phyloP scores from a whole-genome alignment of 2,113 vertebrate genomes.

The Vireo altiloquus region DNA sequence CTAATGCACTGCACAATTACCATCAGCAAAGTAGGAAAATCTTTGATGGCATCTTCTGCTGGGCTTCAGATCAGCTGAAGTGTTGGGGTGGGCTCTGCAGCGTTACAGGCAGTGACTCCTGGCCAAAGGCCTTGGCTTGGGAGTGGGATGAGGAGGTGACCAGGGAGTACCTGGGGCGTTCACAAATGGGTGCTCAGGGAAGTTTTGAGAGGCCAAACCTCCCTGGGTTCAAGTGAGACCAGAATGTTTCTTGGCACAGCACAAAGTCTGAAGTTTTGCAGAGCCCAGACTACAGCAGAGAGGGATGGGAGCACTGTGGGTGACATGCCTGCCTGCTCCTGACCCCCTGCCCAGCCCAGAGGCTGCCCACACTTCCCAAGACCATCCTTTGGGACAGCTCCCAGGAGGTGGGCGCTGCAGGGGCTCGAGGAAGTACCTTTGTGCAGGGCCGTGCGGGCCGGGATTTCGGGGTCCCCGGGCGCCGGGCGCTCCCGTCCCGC shows the following conservation, averaged over 20 bases:
- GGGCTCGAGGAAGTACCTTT: conserved; percentile 76
- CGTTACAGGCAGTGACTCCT: not conserved
- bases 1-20: not conserved
- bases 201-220: not conserved
- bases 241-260: not conserved
- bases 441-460: conserved; percentile 75
- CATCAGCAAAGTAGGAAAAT: not conserved
- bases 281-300: not conserved
- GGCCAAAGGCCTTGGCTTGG: not conserved
- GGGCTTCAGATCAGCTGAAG: not conserved
- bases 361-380: not conserved
- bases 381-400: not conserved
- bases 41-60: conserved; percentile 3
- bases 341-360: not conserved
- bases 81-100: not conserved
- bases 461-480: conserved; percentile 76
- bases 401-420: fast-evolving
- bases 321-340: not conserved
- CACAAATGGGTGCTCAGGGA: not conserved
- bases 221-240: not conserved
- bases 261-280: not conserved
- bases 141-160: not conserved
- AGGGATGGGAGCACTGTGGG: fast-evolving
- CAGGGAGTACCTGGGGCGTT: not conserved
- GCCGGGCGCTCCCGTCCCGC: conserved; percentile 79